phyloP scores from a whole-genome alignment of 2,113 vertebrate genomes.

The Oceanites oceanicus region DNA sequence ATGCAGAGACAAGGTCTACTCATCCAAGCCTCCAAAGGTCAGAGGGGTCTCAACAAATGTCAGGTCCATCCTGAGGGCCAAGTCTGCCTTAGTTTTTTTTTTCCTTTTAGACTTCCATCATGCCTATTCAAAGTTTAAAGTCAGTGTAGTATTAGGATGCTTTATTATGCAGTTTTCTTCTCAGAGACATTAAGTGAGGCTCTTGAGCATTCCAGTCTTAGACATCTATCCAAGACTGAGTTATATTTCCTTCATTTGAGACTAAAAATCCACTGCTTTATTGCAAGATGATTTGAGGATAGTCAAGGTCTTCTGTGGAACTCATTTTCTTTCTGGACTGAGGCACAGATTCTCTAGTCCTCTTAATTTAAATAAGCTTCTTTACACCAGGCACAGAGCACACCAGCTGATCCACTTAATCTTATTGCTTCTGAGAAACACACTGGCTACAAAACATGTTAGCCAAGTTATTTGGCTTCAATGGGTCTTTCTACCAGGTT shows the following conservation, averaged over 20 bases:
- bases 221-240: not conserved
- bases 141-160: not conserved
- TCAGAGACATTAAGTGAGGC: not conserved
- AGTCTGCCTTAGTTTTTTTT: not conserved
- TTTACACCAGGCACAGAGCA: not conserved
- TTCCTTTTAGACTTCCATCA: not conserved
- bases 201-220: not conserved
- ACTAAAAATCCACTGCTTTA: slow-evolving; percentile 80
- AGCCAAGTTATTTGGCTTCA: not conserved
- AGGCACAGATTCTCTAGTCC: not conserved
- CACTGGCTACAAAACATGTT: not conserved
- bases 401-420: not conserved
- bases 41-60: not conserved
- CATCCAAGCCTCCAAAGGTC: not conserved
- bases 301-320: slow-evolving; percentile 28
- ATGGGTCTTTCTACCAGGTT: not conserved
- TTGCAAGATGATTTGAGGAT: slow-evolving; percentile 68
- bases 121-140: not conserved
- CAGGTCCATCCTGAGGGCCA: not conserved
- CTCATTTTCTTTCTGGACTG: not conserved
- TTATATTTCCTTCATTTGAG: slow-evolving; percentile 74
- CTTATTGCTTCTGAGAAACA: not conserved
- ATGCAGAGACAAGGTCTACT: not conserved
- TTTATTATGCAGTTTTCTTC: not conserved
- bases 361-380: not conserved